Evolutionary conservation across 2,888 invertebrate genomes (phyloP).

Genomic region (Kuschelorhynchus macadamiae): DNA sequence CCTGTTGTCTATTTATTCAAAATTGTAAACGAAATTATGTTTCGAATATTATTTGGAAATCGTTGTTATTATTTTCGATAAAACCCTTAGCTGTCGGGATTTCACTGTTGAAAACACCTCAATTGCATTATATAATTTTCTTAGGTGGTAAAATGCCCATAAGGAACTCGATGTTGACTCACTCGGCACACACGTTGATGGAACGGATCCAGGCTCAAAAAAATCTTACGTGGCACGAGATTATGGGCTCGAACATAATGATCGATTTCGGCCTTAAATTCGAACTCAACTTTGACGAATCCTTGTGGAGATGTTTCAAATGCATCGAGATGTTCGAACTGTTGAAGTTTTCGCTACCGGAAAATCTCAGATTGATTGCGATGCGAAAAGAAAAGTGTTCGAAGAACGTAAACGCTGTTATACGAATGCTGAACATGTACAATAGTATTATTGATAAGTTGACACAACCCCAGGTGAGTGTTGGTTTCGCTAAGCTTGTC

Average conservation of each 20-base stretch:
- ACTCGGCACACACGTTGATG: constrained; percentile 51
- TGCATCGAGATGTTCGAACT: constrained; percentile 84
- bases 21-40: too few species aligned
- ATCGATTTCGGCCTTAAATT: constrained; percentile 79
- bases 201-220: constrained; percentile 60
- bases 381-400: constrained; percentile 77
- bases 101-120: too few species aligned
- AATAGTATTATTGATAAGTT: constrained; percentile 77
- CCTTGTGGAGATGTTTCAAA: constrained; percentile 73
- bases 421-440: constrained; percentile 75
- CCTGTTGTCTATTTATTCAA: too few species aligned
- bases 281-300: constrained; percentile 76
- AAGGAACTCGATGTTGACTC: constrained; percentile 32
- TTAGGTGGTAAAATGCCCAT: constrained; percentile 40
- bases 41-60: too few species aligned
- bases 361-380: constrained; percentile 71
- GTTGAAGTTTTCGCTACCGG: constrained; percentile 74
- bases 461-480: constrained; percentile 77
- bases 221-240: constrained; percentile 77
- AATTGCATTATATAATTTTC: too few species aligned
- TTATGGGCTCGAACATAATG: constrained; percentile 77
- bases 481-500: neutral
- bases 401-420: constrained; percentile 76
- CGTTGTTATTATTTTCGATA: too few species aligned
- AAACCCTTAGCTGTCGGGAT: too few species aligned